Percentiles rank a stretch among this genome's conserved stretches.
Conservation (phyloP, 2,888 invertebrate genomes). For the Lasioglossum calceatum region DNA sequence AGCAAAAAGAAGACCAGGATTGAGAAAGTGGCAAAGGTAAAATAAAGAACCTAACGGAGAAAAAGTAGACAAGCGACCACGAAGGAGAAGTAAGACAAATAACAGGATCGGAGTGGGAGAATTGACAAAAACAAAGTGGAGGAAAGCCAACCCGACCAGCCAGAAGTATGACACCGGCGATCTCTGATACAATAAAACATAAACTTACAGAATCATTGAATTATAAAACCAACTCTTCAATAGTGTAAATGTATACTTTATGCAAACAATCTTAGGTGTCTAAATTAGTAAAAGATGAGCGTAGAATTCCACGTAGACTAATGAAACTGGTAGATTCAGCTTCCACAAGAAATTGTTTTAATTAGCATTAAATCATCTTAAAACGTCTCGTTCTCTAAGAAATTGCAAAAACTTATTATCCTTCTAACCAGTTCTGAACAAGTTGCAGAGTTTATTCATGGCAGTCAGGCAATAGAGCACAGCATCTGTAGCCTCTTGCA, state of each 20-base stretch:
- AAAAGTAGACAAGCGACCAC: neutral
- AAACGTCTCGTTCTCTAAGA: neutral
- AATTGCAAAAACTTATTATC: neutral
- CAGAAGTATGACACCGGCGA: neutral
- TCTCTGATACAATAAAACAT: neutral
- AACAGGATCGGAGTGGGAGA: neutral
- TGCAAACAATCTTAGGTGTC: rapidly evolving
- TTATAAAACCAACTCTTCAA: neutral
- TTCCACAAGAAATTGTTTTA: neutral
- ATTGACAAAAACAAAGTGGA: neutral
- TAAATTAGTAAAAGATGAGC: neutral
- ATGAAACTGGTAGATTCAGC: neutral
- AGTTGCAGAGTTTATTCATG: neutral
- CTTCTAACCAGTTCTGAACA: neutral
- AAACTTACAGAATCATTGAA: neutral
- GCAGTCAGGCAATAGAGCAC: neutral
- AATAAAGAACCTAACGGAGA: conserved; percentile 3
- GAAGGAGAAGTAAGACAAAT: conserved; percentile 1
- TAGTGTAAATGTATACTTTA: neutral
- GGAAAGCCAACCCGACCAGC: neutral
- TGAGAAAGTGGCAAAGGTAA: neutral
- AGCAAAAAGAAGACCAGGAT: neutral
- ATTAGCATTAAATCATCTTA: neutral
- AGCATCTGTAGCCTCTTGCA: neutral
- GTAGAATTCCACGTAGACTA: neutral